Base-by-base conservation (phyloP, 1,140 invertebrate species). In the Drosophila ambigua region DNA sequence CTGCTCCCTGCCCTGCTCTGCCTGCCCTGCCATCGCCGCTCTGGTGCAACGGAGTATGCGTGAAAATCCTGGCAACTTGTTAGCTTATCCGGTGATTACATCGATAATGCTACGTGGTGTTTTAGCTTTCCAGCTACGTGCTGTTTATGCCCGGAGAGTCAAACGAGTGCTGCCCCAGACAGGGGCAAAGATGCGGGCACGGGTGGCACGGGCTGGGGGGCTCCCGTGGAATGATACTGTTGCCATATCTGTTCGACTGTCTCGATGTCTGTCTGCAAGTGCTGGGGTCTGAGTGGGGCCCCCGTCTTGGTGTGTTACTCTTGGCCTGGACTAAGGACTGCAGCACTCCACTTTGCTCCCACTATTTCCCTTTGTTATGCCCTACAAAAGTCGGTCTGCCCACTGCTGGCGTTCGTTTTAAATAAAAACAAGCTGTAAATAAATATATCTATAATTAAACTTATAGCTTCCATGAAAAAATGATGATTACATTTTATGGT, bases 71-170 rank as follows among this genome's bases (percentile, higher is more conserved):
- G 85, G 74, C 90, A 91, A 91, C 89, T 91, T 91, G 89, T 91
- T 91, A 91, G 89, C 89, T 91, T 91, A 91, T 91, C 85, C 89
- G 89, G 89, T 91, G 89, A 91, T 91, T 91, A 91, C 89, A 91
- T 91, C 90, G 89, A 91, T 91, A 91, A 88, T 88, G 83, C 87
- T 91, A 91, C 89, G 89, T 91, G 89, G 88, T 90, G 88, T 90
- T 90, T 90, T 78, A 90, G 83, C 83, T 88, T 63, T 61, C 68
- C 59, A 63, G 72, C 79, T 88, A 88, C 83, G 83, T 88, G 83
- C 83, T 88, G 79, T 64, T 82, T 81, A 61, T 81, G 59, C 60
- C 52, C 49, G 26, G 44, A 55, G 63, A 75, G 61, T 49, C 45
- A 68, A 76, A 50, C 52, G 50, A 31, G 43, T 71, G 16, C 39